phyloP scores from a whole-genome alignment of 2,797 vertebrate genomes.

The Gallinago solitaria region DNA sequence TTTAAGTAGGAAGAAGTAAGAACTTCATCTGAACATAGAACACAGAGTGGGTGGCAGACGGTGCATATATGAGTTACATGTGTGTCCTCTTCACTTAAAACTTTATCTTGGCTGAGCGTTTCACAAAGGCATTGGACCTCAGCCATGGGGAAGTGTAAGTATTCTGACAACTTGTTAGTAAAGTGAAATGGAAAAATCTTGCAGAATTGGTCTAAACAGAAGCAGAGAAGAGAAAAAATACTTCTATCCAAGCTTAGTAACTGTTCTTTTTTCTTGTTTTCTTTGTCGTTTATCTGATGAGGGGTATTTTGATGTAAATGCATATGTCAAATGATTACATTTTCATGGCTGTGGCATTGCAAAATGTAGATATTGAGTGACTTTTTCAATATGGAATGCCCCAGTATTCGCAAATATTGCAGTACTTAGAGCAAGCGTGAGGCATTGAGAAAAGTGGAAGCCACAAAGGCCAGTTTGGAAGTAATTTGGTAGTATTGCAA shows the following conservation, averaged over 20 bases:
- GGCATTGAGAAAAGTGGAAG: not conserved
- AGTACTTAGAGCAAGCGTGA: not conserved
- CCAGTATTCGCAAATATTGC: not conserved
- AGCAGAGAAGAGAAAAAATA: not conserved
- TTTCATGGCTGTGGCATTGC: not conserved
- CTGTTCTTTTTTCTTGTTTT: not conserved
- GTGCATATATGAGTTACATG: not conserved
- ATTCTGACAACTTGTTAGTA: not conserved
- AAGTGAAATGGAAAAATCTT: not conserved
- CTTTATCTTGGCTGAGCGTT: not conserved
- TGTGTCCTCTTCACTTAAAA: not conserved
- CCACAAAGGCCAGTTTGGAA: not conserved
- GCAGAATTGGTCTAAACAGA: not conserved
- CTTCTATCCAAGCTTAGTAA: not conserved
- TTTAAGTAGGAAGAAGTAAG: not conserved
- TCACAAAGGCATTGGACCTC: not conserved
- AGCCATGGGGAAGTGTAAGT: not conserved
- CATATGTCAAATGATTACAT: not conserved
- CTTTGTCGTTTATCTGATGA: not conserved
- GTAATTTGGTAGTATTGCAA: not conserved
- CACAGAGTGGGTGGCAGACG: not conserved
- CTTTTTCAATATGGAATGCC: not conserved
- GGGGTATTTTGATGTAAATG: not conserved
- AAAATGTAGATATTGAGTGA: not conserved
- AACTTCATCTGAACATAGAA: not conserved